phyloP scores from a whole-genome alignment of 2,888 invertebrate genomes.

The Branchellion lobata region DNA sequence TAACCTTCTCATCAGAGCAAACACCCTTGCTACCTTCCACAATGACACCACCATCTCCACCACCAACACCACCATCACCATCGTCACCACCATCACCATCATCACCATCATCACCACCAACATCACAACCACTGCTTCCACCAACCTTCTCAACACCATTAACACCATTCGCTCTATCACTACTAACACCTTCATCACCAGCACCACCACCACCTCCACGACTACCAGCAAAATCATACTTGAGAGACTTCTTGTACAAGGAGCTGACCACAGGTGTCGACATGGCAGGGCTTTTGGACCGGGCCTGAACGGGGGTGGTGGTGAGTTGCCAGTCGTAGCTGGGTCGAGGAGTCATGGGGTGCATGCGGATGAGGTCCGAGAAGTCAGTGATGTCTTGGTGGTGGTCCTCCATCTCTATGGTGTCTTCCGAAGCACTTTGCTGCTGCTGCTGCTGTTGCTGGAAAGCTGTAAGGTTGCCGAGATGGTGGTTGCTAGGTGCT shows the following conservation, averaged over 20 bases:
- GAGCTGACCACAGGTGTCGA: conserved; percentile 9
- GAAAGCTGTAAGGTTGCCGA: too few relatives aligned
- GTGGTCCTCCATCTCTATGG: conserved; percentile 16
- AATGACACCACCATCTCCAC: too few relatives aligned
- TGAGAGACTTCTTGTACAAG: not conserved
- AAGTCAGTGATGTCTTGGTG: conserved; percentile 44
- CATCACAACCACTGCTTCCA: not conserved
- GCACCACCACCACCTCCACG: not conserved
- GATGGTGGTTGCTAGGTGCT: too few relatives aligned
- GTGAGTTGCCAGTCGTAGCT: not conserved
- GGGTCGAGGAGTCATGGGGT: conserved; percentile 43
- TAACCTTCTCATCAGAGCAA: too few relatives aligned
- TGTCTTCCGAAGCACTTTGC: not conserved
- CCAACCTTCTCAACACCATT: not conserved
- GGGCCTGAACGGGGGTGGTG: not conserved
- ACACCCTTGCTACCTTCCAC: too few relatives aligned
- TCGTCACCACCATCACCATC: too few relatives aligned
- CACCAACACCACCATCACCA: too few relatives aligned
- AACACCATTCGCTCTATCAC: not conserved
- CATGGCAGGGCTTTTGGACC: not conserved
- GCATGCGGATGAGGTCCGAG: conserved; percentile 48
- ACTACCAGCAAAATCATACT: not conserved
- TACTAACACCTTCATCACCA: not conserved
- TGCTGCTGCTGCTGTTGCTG: not conserved
- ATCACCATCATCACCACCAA: too few relatives aligned